Base-by-base conservation (phyloP, 2,113 vertebrate genomes). In the Myotis lucifugus region DNA sequence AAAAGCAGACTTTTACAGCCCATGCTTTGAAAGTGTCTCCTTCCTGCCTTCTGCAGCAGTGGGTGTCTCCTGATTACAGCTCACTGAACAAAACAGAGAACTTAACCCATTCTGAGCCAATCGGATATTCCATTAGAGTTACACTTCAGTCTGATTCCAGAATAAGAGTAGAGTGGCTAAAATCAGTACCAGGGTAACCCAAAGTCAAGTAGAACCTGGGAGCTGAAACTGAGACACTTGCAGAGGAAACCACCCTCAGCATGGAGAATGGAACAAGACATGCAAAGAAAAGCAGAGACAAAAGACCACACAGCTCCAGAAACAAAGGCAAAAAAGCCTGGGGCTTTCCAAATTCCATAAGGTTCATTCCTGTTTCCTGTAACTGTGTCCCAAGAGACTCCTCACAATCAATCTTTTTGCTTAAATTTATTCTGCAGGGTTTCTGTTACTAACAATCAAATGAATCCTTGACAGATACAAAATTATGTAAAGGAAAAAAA, bases 361-460 rank as follows among this genome's bases (percentile, higher is more conserved):
- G 46, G 46, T 82, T 96, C 66, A 64, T 73, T 59, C 54, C 46
- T 29, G 27, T 34, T 94, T 92, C 95, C 81, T 61, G 29, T 27
- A 83, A 76, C 17, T 73, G 46, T 37, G 61, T 66, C 83, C 52
- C 88, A 90, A 87, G 12, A 88, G 32, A 89, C 32, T 74, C 42
- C 32, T 72, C 73, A 52, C 29, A 95, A 73, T 69, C 40, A 64
- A 42, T 40, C 50, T 67, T 46, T 91, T 81, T 54, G 78, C 25
- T 88, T 72, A 46, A 88, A 70, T 76, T 79, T 84, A 56, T 82
- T 87, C 86, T 21, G 94, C 15, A 69, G 7, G 67, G 27, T 95
- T 92, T 92, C 95, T 95, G 29, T 72, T 86, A n/a, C 25, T 83
- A 90, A 81, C 19, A 78, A 74, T 77, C 69, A 78, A 79, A 92